Evolutionary conservation across 1,140 invertebrate genomes (phyloP), one percentile per base, ranked within the genome.

Genomic region (Dolichoris vasculosae): DNA sequence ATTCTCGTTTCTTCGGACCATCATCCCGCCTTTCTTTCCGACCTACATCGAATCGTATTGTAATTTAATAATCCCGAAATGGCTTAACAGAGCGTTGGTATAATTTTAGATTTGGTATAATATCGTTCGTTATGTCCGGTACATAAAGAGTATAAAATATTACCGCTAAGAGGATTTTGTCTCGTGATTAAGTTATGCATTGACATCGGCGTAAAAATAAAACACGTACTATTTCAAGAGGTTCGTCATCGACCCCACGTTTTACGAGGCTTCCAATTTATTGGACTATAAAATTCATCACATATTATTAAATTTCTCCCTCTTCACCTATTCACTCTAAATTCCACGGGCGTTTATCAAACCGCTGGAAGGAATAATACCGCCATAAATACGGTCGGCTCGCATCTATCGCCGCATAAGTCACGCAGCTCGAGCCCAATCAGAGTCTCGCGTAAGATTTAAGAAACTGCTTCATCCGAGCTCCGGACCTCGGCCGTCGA

Each of bases 41-140:
- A 69, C 35, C 69, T n/a, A n/a, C 38, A 73, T 73, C 20, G 13
- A n/a, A 73, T 73, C 11, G 9, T 7, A 43, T 73, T 43, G 38
- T 43, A 73, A 73, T n/a, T 73, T 73, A 73, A 73, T 73, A 73
- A 73, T 23, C 38, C 23, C 7, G 40, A 73, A 43, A 32, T 11
- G 26, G 23, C n/a, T 4, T 9, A 23, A 40, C 15, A 73, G 6
- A 8, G 13, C 67, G 38, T 0, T n/a, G 23, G 38, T 43, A n/a
- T n/a, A 26, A 71, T 40, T 40, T 20, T 0, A 40, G 2, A 11
- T 3, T 23, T 13, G 43, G 1, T 73, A n/a, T n/a, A n/a, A n/a
- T n/a, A n/a, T 40, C 17, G 23, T 73, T 73, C 26, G n/a, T 32
- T 35, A 71, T 23, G 23, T 32, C 2, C 3, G 8, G 38, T 23